These are phyloP conservation scores for Apis dorsata DNA, from an alignment of 1,140 invertebrate species.

Conservation along the genomic window DNA sequence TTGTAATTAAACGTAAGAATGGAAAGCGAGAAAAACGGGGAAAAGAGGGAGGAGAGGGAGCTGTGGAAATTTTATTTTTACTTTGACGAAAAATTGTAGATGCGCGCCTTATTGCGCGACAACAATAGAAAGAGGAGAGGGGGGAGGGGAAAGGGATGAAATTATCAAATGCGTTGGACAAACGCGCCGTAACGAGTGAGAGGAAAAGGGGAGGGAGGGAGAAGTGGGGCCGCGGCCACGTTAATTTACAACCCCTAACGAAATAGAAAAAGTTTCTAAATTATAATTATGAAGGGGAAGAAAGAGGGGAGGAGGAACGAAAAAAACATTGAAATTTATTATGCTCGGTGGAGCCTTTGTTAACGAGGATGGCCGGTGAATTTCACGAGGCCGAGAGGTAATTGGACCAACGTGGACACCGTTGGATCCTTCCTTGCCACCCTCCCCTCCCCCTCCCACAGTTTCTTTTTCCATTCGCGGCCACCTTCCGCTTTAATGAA, in stretches of 20 bases:
- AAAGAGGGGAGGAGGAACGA: too few species aligned
- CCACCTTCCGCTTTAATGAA: conserved; percentile 62
- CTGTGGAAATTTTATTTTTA: too few species aligned
- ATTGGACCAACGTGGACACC: conserved; percentile 54
- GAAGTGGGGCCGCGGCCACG: background rate
- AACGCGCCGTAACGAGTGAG: background rate
- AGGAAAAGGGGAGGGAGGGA: background rate
- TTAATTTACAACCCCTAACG: conserved; percentile 47
- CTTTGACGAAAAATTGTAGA: too few species aligned
- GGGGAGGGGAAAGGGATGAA: background rate
- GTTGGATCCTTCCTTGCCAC: background rate
- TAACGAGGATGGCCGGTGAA: conserved; percentile 48
- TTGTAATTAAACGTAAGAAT: too few species aligned
- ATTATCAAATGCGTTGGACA: conserved; percentile 33
- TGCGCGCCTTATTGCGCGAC: background rate
- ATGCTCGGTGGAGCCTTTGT: conserved; percentile 48
- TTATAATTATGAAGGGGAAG: conserved; percentile 35
- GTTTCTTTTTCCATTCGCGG: conserved; percentile 43
- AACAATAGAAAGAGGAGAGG: too few species aligned
- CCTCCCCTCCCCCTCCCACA: background rate
- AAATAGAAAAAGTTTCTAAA: conserved; percentile 49
- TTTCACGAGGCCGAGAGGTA: conserved; percentile 47
- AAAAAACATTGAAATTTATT: conserved; percentile 55
- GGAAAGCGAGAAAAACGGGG: too few species aligned
- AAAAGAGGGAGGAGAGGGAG: too few species aligned